These are phyloP conservation scores for Corythoichthys haematopterus DNA, from an alignment of 2,113 vertebrate species.

Conservation along the genomic window DNA sequence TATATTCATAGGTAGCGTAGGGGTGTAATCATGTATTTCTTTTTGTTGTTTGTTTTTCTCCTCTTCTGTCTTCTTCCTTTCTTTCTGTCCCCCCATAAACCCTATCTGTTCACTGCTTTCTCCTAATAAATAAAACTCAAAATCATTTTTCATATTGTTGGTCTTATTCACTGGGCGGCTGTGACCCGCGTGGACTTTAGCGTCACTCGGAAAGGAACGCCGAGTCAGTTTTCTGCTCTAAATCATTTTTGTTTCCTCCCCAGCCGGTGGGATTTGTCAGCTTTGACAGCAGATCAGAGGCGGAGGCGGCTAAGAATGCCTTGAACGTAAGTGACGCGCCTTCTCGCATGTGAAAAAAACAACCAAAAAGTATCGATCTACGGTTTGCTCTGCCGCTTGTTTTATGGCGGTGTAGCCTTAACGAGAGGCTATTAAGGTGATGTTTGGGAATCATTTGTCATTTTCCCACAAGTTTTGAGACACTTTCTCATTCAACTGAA, in stretches of 20 bases:
- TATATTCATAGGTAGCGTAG: too few relatives aligned
- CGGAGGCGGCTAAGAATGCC: slow-evolving; percentile 94
- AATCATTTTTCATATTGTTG: not conserved
- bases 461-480: too few relatives aligned
- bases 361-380: not conserved
- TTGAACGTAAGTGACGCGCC: slow-evolving; percentile 83
- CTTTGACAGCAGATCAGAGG: slow-evolving; percentile 91
- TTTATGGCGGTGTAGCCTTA: not conserved
- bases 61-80: too few relatives aligned
- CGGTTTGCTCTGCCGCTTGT: not conserved
- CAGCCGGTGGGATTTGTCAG: slow-evolving; percentile 98
- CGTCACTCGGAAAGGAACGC: slow-evolving; percentile 68
- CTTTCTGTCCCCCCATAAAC: too few relatives aligned
- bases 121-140: too few relatives aligned
- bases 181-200: slow-evolving; percentile 10
- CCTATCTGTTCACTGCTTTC: too few relatives aligned
- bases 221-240: slow-evolving; percentile 64
- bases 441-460: too few relatives aligned
- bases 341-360: slow-evolving; percentile 14
- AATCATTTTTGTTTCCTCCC: slow-evolving; percentile 65
- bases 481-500: too few relatives aligned
- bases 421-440: too few relatives aligned
- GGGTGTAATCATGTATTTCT: too few relatives aligned
- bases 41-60: too few relatives aligned
- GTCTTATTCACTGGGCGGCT: too few relatives aligned